Percentiles rank a stretch among this genome's conserved stretches.
Evolutionary conservation across 2,888 invertebrate species (phyloP).

Genomic region (Cheilosia vulpina): DNA sequence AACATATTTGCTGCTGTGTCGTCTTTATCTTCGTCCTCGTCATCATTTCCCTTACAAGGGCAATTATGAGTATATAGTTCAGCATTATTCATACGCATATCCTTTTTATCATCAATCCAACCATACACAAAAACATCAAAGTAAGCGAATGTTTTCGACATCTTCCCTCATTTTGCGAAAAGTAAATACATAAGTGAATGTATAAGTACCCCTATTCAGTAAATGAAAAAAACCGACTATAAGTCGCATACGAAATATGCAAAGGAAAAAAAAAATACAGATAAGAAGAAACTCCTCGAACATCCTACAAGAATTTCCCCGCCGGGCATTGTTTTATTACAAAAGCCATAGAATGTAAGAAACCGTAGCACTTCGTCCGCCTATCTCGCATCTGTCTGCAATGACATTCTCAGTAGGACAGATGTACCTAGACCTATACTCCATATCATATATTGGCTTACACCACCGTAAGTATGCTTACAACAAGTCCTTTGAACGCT

Average conservation of each 20-base stretch:
- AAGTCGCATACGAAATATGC: conserved; percentile 54
- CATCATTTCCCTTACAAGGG: conserved; percentile 57
- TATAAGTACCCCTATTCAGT: conserved; percentile 45
- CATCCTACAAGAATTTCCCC: conserved; percentile 64
- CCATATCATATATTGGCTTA: conserved; percentile 52
- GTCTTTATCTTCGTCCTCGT: conserved; percentile 30
- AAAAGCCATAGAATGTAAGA: conserved; percentile 70
- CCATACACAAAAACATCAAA: conserved; percentile 45
- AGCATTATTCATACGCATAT: conserved; percentile 34
- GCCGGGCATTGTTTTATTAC: conserved; percentile 74
- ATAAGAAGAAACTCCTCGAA: conserved; percentile 50
- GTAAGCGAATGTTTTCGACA: conserved; percentile 68
- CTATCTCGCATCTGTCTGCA: conserved; percentile 37
- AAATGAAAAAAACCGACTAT: not conserved
- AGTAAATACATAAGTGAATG: conserved; percentile 26
- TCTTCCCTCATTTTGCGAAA: conserved; percentile 26
- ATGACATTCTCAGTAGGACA: conserved; percentile 42
- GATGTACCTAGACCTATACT: conserved; percentile 32
- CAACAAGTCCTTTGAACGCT: conserved; percentile 68
- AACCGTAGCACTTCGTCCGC: conserved; percentile 20
- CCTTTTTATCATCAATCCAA: conserved; percentile 25
- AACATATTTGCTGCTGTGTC: conserved; percentile 3
- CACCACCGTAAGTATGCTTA: conserved; percentile 53
- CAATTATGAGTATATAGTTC: conserved; percentile 62
- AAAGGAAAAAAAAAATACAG: conserved; percentile 42